phyloP scores from a whole-genome alignment of 2,797 vertebrate species.

The Gambelia wislizenii region DNA sequence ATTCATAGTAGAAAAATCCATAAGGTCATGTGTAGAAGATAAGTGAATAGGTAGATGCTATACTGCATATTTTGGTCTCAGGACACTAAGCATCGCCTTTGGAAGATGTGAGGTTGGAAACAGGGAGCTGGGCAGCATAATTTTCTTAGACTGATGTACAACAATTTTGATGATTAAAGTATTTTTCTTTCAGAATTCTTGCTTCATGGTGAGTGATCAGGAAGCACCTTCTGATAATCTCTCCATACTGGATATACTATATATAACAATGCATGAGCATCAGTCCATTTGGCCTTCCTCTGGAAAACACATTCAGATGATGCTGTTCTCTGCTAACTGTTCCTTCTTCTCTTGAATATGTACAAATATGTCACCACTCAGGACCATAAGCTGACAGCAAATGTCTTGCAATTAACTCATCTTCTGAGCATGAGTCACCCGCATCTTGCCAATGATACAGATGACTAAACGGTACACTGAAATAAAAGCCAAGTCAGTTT shows the following conservation, averaged over 20 bases:
- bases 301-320: neutral
- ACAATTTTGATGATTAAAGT: neutral
- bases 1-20: neutral
- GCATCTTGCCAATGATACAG: slow-evolving; percentile 9
- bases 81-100: neutral
- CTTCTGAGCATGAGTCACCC: slow-evolving; percentile 1
- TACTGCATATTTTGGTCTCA: neutral
- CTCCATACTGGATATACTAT: neutral
- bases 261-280: neutral
- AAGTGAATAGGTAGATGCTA: neutral
- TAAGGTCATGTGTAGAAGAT: neutral
- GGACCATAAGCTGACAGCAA: neutral
- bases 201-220: neutral
- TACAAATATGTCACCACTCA: neutral
- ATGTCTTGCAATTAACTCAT: neutral
- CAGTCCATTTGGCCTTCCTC: too few species aligned
- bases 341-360: neutral
- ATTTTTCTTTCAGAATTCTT: neutral
- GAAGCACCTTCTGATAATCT: neutral
- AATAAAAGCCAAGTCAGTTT: neutral
- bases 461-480: neutral
- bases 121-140: neutral
- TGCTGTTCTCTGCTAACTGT: too few species aligned
- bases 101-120: neutral
- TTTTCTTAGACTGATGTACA: neutral